A percentile compares a stretch with the other conserved stretches of the same genome.
Conservation (phyloP, 2,888 invertebrate species). For the Oscheius myriophilus region DNA sequence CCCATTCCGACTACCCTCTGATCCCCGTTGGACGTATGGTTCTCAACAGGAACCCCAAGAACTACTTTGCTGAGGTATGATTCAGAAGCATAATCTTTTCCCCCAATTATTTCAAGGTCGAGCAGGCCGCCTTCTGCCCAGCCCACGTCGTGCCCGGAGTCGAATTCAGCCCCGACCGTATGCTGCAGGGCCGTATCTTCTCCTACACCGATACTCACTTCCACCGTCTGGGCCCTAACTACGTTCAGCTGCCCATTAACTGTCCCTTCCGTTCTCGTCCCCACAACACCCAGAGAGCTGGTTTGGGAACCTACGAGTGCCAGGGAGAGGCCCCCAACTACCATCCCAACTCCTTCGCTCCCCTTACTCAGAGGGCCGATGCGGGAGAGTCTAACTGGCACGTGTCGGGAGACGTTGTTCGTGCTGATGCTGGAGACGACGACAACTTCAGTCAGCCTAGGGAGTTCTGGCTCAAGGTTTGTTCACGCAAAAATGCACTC, state of each 20-base stretch:
- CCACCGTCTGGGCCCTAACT: conserved; percentile 89
- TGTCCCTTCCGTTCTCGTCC: conserved; percentile 78
- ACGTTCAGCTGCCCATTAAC: conserved; percentile 88
- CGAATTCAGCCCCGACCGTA: conserved; percentile 70
- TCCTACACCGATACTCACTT: conserved; percentile 88
- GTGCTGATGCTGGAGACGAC: conserved; percentile 82
- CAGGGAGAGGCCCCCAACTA: conserved; percentile 92
- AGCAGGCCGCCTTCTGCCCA: conserved; percentile 70
- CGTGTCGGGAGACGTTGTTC: conserved; percentile 81
- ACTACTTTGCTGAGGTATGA: conserved; percentile 69
- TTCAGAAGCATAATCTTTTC: neutral
- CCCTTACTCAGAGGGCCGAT: conserved; percentile 77
- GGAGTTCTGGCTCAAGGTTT: conserved; percentile 80
- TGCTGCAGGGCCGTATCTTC: conserved; percentile 73
- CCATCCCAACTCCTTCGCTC: conserved; percentile 93
- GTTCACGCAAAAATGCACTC: no score
- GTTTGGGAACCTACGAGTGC: conserved; percentile 80
- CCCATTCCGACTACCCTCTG: conserved; percentile 68
- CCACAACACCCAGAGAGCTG: conserved; percentile 88
- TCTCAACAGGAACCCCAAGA: conserved; percentile 68
- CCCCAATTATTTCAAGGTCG: conserved; percentile 52
- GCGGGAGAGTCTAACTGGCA: conserved; percentile 74
- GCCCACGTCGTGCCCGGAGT: conserved; percentile 70
- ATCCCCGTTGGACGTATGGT: conserved; percentile 69
- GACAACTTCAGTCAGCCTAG: conserved; percentile 90